Percentiles rank a stretch among this genome's conserved stretches.
phyloP scores from a whole-genome alignment of 2,797 vertebrate genomes.

The Sebastes nivosus region DNA sequence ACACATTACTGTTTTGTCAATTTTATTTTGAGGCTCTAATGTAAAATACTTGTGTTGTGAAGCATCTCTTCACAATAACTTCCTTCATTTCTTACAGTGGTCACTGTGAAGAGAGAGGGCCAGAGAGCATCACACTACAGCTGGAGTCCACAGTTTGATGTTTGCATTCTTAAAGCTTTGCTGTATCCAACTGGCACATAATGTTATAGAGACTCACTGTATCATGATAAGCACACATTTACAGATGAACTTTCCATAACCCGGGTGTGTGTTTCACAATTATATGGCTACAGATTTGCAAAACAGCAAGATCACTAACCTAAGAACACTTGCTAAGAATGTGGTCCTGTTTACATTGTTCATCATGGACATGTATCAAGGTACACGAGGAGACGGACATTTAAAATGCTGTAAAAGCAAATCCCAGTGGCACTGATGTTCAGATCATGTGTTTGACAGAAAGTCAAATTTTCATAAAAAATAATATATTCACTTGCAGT shows the following conservation, averaged over 20 bases:
- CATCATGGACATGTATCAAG: neutral
- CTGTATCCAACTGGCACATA: neutral
- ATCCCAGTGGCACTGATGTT: neutral
- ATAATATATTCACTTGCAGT: neutral
- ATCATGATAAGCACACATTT: neutral
- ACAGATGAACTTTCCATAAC: neutral
- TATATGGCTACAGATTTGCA: neutral
- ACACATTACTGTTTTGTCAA: neutral
- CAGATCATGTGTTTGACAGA: neutral
- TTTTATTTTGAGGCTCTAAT: neutral
- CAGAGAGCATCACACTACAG: neutral
- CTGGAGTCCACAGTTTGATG: neutral
- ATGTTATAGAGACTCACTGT: neutral
- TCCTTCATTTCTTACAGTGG: neutral
- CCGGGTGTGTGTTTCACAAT: neutral
- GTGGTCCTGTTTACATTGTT: neutral
- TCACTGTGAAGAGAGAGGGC: neutral
- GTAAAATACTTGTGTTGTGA: neutral
- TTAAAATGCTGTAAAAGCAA: neutral
- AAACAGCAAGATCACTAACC: neutral
- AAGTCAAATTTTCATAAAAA: neutral
- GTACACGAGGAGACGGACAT: neutral
- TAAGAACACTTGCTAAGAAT: neutral
- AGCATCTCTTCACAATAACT: neutral
- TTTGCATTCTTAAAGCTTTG: neutral